phyloP scores from a whole-genome alignment of 2,797 vertebrate species.

The Sternarchorhynchus goeldii region DNA sequence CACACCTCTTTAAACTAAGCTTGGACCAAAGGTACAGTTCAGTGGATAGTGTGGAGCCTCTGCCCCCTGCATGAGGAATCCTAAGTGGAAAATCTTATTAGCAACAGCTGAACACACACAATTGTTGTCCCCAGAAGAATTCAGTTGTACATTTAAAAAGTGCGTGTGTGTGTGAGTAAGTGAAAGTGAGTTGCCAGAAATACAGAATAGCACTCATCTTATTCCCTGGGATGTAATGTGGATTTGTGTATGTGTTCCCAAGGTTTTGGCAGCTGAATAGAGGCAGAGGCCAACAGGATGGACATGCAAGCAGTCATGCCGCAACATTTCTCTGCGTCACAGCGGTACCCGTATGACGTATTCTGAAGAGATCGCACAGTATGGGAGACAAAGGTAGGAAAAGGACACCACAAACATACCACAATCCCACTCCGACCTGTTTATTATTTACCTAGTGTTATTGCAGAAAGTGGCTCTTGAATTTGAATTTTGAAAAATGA shows the following conservation, averaged over 20 bases:
- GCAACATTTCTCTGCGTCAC: neutral
- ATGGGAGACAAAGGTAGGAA: neutral
- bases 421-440: neutral
- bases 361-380: neutral
- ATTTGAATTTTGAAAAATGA: neutral
- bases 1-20: neutral
- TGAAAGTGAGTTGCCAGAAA: neutral
- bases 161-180: conserved; percentile 1
- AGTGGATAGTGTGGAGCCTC: neutral
- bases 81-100: conserved; percentile 21
- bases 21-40: neutral
- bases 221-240: neutral
- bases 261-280: neutral
- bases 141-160: conserved; percentile 7
- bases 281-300: neutral
- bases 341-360: neutral
- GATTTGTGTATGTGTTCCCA: neutral
- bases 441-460: neutral
- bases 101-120: conserved; percentile 27
- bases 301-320: neutral
- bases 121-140: conserved; percentile 5
- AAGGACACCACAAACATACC: neutral
- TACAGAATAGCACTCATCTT: neutral
- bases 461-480: neutral
- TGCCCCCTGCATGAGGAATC: neutral